phyloP scores from a whole-genome alignment of 2,113 vertebrate genomes.

The Mormyrus lacerda region DNA sequence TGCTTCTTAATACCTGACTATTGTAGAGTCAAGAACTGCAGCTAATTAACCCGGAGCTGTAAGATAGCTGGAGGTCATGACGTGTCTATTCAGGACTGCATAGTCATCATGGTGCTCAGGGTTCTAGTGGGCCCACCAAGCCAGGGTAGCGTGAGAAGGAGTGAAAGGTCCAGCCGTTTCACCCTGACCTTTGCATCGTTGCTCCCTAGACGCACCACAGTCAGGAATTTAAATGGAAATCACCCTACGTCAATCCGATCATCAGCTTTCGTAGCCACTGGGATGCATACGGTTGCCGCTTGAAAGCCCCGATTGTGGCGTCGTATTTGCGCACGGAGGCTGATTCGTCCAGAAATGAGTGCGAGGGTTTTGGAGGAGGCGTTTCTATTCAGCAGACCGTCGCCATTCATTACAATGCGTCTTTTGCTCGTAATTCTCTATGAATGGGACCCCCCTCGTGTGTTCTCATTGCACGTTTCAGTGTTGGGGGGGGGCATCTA shows the following conservation, averaged over 20 bases:
- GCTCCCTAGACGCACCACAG: constrained; percentile 19
- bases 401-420: background rate
- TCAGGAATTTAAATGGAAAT: constrained; percentile 15
- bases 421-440: constrained; percentile 5
- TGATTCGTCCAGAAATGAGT: background rate
- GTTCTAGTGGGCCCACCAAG: background rate
- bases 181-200: background rate
- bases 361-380: background rate
- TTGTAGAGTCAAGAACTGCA: background rate
- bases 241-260: constrained; percentile 42
- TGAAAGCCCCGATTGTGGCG: constrained; percentile 2
- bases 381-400: constrained; percentile 20
- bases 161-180: background rate
- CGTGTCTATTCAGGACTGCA: background rate
- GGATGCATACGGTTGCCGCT: constrained; percentile 30
- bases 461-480: background rate
- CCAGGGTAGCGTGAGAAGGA: background rate
- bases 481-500: background rate
- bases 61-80: background rate
- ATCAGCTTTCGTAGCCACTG: background rate
- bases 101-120: background rate
- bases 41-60: background rate
- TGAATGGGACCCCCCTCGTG: constrained; percentile 4
- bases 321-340: background rate
- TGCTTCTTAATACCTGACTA: background rate